phyloP scores from a whole-genome alignment of 2,113 vertebrate genomes.

The Poeciliopsis retropinna region DNA sequence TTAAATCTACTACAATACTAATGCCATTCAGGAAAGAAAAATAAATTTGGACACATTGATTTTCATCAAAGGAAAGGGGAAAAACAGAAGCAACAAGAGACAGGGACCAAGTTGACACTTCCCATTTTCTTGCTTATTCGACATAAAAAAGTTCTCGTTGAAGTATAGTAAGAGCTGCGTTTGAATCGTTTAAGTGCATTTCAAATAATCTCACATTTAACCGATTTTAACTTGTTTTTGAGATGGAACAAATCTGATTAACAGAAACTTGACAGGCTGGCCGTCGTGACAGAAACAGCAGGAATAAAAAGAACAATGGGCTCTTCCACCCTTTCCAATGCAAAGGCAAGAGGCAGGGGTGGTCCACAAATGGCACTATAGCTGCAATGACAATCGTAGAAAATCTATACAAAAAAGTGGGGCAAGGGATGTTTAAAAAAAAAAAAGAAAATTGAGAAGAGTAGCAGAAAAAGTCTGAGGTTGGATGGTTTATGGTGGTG shows the following conservation, averaged over 20 bases:
- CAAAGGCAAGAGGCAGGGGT: conserved; percentile 38
- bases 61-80: conserved; percentile 71
- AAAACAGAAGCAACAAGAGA: conserved; percentile 41
- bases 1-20: conserved; percentile 88
- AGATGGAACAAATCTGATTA: background rate
- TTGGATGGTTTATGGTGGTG: conserved; percentile 22
- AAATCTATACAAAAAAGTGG: conserved; percentile 69
- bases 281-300: conserved; percentile 7
- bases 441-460: conserved; percentile 58
- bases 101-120: conserved; percentile 44
- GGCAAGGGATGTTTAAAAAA: conserved; percentile 40
- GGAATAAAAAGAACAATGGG: conserved; percentile 35
- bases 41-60: conserved; percentile 88
- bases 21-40: conserved; percentile 87
- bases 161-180: conserved; percentile 44
- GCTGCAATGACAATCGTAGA: conserved; percentile 56
- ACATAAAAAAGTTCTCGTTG: conserved; percentile 44
- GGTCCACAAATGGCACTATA: conserved; percentile 70
- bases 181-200: conserved; percentile 68
- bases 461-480: conserved; percentile 29
- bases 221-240: conserved; percentile 3
- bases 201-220: conserved; percentile 20
- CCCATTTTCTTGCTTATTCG: conserved; percentile 60
- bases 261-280: conserved; percentile 15
- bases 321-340: conserved; percentile 43